Base-by-base conservation (phyloP, 2,888 invertebrate species). In the Penaeus monodon region DNA sequence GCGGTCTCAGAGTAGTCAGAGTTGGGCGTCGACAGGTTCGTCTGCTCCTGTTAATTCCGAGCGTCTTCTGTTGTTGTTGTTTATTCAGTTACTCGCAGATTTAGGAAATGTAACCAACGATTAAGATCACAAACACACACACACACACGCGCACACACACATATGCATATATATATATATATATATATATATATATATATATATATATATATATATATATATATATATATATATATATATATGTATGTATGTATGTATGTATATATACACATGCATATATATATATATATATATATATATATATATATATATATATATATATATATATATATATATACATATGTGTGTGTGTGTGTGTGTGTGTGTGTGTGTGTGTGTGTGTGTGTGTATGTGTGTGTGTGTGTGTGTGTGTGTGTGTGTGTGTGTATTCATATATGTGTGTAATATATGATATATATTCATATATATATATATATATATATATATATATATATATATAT, bases 241-340 rank as follows among this genome's bases (percentile, higher is more conserved):
- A 70, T 0, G 70, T 70, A 33, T 27, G 1, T 2, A 22, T 24
- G 14, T 1, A 2, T 14, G 14, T 27, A 70, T 22, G 24, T 3
- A 29, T 33, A 24, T 70, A 12, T 10, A 3, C 14, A 22, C 14
- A 70, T 29, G 24, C 22, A 77, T 22, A 77, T 78, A 49, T 22
- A 49, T 49, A 78, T 49, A 78, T 49, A 49, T 49, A 78, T 49
- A 78, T 49, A 78, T 49, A 22, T 78, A 57, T 78, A 57, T 78
- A 12, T 78, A 24, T 78, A 57, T 78, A 57, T 78, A 57, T 78
- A 57, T 78, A 57, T 78, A 57, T 78, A 57, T 78, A 78, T 78
- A 24, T 78, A 78, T 78, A 78, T 78, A 57, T 78, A 6, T 78
- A 38, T 78, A 78, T 78, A 78, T 78, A 49, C 22, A 78, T 78